Evolutionary conservation across 1,140 invertebrate species (phyloP).

Genomic region (Dinothrombium tinctorium): DNA sequence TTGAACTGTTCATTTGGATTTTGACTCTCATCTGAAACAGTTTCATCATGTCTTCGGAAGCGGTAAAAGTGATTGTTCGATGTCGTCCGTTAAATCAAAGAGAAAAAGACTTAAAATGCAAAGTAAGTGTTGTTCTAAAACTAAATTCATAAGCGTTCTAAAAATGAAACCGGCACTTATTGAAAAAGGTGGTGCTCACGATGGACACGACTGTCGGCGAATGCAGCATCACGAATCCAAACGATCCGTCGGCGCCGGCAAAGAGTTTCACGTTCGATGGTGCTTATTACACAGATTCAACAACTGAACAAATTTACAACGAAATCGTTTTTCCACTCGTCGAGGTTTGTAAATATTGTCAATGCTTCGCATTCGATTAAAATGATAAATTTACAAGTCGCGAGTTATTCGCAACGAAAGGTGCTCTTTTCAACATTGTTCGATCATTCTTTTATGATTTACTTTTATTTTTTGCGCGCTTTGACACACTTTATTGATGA

Average conservation of each 20-base stretch:
- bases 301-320: constrained; percentile 39
- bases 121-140: constrained; percentile 25
- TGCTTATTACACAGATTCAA: constrained; percentile 31
- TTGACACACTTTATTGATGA: too few species aligned
- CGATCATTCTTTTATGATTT: too few species aligned
- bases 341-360: constrained; percentile 34
- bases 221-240: constrained; percentile 32
- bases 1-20: too few species aligned
- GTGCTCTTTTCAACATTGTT: too few species aligned
- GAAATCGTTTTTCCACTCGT: constrained; percentile 40
- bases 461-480: too few species aligned
- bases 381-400: too few species aligned
- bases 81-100: constrained; percentile 68
- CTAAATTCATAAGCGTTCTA: not conserved
- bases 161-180: too few species aligned
- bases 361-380: too few species aligned
- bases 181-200: constrained; percentile 38
- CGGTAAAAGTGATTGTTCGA: constrained; percentile 69
- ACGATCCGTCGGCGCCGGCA: constrained; percentile 30
- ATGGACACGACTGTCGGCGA: constrained; percentile 34
- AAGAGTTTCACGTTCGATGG: constrained; percentile 54
- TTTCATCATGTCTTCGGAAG: constrained; percentile 33
- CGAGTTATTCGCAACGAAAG: too few species aligned
- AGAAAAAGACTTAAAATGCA: constrained; percentile 42
- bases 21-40: too few species aligned